phyloP scores from a whole-genome alignment of 2,797 vertebrate species.

The Sparus aurata region DNA sequence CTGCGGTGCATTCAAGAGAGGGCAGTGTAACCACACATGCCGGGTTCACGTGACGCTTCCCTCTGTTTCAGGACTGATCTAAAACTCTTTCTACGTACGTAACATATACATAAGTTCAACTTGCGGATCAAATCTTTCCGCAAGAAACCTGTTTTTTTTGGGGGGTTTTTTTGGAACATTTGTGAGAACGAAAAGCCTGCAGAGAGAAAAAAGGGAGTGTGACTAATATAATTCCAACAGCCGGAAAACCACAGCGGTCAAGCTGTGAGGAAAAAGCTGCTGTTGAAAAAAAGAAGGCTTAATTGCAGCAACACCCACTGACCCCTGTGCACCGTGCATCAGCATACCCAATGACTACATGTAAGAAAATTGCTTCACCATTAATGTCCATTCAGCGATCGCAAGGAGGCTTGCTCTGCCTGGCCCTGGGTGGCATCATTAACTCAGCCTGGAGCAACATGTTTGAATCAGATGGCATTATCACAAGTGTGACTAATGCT shows the following conservation, averaged over 20 bases:
- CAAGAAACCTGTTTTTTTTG: constrained; percentile 16
- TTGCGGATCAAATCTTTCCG: constrained; percentile 26
- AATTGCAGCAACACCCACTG: constrained; percentile 76
- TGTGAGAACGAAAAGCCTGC: constrained; percentile 19
- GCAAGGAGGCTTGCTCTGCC: constrained; percentile 67
- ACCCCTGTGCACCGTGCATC: constrained; percentile 61
- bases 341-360: constrained; percentile 55
- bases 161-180: constrained; percentile 32
- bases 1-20: constrained; percentile 78
- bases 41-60: constrained; percentile 18
- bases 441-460: constrained; percentile 78
- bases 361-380: constrained; percentile 75
- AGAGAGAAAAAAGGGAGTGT: constrained; percentile 17
- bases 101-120: constrained; percentile 6
- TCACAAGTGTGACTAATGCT: constrained; percentile 78
- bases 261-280: constrained; percentile 72
- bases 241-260: constrained; percentile 66
- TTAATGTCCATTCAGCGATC: constrained; percentile 76
- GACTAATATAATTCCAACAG: constrained; percentile 63
- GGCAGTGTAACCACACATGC: constrained; percentile 80
- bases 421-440: constrained; percentile 82
- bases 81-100: not conserved
- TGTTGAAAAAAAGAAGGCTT: constrained; percentile 26
- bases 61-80: constrained; percentile 14
- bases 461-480: constrained; percentile 83